Conservation (phyloP, 2,888 invertebrate genomes). For the Conops quadrifasciatus region DNA sequence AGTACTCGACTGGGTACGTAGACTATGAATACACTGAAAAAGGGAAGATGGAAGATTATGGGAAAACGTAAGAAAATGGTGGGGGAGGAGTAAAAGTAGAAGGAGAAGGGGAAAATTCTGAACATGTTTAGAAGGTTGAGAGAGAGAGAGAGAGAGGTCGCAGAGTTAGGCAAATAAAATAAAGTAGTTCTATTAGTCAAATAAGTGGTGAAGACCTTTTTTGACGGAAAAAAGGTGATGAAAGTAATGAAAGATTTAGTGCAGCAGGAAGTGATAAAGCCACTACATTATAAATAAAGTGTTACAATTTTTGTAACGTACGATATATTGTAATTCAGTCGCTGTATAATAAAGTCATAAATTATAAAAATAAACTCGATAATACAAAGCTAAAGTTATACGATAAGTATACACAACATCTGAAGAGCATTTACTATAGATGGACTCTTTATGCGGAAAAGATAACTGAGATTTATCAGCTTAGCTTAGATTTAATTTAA, state of each 20-base stretch:
- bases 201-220: neutral
- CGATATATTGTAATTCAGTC: neutral
- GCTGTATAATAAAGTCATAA: slow-evolving; percentile 38
- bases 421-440: too few relatives aligned
- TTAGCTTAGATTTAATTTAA: too few relatives aligned
- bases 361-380: slow-evolving; percentile 20
- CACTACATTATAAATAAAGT: slow-evolving; percentile 10
- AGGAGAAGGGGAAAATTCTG: too few relatives aligned
- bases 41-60: too few relatives aligned
- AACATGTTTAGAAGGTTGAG: neutral
- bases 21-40: too few relatives aligned
- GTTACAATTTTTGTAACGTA: slow-evolving; percentile 18
- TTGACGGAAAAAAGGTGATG: neutral
- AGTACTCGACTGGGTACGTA: too few relatives aligned
- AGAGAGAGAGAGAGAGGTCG: neutral
- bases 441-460: too few relatives aligned
- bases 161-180: slow-evolving; percentile 6
- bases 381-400: too few relatives aligned
- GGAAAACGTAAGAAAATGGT: too few relatives aligned
- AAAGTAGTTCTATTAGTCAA: slow-evolving; percentile 24
- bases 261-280: neutral
- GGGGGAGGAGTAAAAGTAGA: too few relatives aligned
- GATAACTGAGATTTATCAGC: too few relatives aligned
- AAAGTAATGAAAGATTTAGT: neutral
- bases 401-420: too few relatives aligned